Conservation (phyloP, 2,888 invertebrate species). For the Drosophila nigritarsus region DNA sequence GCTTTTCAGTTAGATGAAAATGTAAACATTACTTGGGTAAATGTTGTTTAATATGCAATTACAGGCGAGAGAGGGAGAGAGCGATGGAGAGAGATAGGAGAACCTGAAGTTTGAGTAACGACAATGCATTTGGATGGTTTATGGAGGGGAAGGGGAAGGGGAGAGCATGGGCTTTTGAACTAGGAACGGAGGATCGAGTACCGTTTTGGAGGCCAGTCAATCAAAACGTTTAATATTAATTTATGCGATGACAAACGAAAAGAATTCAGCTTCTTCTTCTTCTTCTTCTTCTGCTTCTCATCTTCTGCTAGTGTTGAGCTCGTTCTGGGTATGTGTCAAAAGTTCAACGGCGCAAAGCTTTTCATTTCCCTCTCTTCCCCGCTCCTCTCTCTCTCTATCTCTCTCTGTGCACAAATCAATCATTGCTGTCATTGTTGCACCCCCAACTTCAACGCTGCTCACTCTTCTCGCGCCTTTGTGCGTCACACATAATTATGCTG, state of each 20-base stretch:
- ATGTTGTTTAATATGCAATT: conserved; percentile 80
- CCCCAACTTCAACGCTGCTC: conserved; percentile 9
- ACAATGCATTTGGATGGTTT: conserved; percentile 34
- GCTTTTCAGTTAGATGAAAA: conserved; percentile 59
- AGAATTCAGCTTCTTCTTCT: conserved; percentile 43
- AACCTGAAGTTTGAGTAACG: conserved; percentile 14
- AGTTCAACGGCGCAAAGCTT: conserved; percentile 54
- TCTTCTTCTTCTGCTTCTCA: neutral
- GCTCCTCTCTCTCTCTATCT: no score
- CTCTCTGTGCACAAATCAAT: conserved; percentile 71
- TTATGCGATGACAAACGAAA: conserved; percentile 78
- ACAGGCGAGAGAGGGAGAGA: conserved; percentile 38
- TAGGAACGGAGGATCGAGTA: conserved; percentile 36
- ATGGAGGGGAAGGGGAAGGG: neutral
- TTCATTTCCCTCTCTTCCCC: conserved; percentile 28
- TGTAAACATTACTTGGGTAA: conserved; percentile 64
- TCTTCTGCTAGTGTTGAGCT: conserved; percentile 13
- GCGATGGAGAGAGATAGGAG: neutral
- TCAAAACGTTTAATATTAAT: conserved; percentile 75
- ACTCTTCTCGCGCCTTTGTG: conserved; percentile 30
- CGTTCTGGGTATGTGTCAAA: conserved; percentile 50
- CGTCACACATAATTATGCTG: conserved; percentile 81
- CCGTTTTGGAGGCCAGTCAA: conserved; percentile 68
- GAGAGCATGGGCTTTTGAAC: neutral
- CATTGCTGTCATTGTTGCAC: conserved; percentile 65